phyloP scores from a whole-genome alignment of 2,113 vertebrate genomes.

The Lamprologus callipterus region DNA sequence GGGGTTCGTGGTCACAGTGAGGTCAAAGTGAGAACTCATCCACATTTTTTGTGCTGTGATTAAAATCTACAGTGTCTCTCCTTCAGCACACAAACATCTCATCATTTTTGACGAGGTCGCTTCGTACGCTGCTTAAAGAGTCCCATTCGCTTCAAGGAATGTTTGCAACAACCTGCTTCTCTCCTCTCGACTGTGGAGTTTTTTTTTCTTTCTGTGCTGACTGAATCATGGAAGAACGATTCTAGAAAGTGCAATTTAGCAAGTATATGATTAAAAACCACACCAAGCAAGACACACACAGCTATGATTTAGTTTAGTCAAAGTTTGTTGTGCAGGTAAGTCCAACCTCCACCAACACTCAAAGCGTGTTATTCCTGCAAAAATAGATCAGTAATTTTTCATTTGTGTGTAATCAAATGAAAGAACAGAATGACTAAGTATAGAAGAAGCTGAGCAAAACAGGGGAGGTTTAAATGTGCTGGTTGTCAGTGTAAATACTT shows the following conservation, averaged over 20 bases:
- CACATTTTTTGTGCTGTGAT: neutral
- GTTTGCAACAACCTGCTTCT: neutral
- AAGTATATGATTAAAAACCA: neutral
- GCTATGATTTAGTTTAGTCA: neutral
- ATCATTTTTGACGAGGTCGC: neutral
- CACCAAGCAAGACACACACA: neutral
- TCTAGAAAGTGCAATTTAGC: neutral
- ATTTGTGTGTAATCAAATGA: neutral
- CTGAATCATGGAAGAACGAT: neutral
- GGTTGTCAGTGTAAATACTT: no score
- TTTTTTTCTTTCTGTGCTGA: neutral
- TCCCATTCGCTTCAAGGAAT: slow-evolving; percentile 29
- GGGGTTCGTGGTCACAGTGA: neutral
- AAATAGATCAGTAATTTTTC: neutral
- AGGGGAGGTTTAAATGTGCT: no score
- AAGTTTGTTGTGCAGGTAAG: neutral
- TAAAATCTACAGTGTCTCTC: neutral
- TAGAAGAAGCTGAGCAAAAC: no score
- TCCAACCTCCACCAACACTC: neutral
- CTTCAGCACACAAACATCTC: neutral
- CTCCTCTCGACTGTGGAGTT: neutral
- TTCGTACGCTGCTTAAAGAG: neutral
- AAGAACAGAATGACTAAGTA: neutral
- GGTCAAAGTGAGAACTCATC: neutral
- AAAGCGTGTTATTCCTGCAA: neutral